Percentiles rank a stretch among this genome's conserved stretches.
These are phyloP conservation scores for Metopia argyrocephala DNA, from an alignment of 2,888 invertebrate genomes.

Conservation along the genomic window DNA sequence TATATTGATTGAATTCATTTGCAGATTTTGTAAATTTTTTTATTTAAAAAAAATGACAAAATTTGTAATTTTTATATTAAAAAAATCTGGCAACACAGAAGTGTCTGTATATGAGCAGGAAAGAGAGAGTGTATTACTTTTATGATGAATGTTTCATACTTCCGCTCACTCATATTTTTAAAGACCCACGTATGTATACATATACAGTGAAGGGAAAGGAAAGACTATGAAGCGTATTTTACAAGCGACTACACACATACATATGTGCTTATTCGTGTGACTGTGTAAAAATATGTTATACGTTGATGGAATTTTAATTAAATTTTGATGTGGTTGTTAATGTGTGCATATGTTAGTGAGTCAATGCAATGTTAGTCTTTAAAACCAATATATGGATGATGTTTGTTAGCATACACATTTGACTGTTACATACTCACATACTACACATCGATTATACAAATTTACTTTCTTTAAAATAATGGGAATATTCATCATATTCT, in stretches of 20 bases:
- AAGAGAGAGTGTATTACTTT: slow-evolving; percentile 22
- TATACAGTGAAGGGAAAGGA: no score
- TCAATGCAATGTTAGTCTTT: slow-evolving; percentile 33
- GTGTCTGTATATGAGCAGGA: not conserved
- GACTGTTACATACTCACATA: not conserved
- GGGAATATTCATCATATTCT: slow-evolving; percentile 1
- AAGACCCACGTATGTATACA: not conserved
- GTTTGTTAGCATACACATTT: slow-evolving; percentile 5
- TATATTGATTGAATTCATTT: no score
- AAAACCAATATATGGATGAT: not conserved
- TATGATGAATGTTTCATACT: slow-evolving; percentile 18
- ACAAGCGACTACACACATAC: not conserved
- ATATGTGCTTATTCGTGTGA: slow-evolving; percentile 12
- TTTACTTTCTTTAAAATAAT: not conserved
- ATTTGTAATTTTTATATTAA: no score
- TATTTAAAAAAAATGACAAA: no score
- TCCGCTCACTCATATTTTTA: no score
- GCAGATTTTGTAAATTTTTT: no score
- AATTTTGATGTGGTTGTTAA: slow-evolving; percentile 68
- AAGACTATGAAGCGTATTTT: slow-evolving; percentile 13
- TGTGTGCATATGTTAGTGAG: slow-evolving; percentile 63
- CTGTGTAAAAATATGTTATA: slow-evolving; percentile 46
- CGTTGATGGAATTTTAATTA: slow-evolving; percentile 68
- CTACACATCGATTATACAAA: not conserved
- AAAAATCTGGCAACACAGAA: no score